A percentile compares a stretch with the other conserved stretches of the same genome.
Evolutionary conservation across 1,140 invertebrate species (phyloP).

Genomic region (Gonatopus flavifemur): DNA sequence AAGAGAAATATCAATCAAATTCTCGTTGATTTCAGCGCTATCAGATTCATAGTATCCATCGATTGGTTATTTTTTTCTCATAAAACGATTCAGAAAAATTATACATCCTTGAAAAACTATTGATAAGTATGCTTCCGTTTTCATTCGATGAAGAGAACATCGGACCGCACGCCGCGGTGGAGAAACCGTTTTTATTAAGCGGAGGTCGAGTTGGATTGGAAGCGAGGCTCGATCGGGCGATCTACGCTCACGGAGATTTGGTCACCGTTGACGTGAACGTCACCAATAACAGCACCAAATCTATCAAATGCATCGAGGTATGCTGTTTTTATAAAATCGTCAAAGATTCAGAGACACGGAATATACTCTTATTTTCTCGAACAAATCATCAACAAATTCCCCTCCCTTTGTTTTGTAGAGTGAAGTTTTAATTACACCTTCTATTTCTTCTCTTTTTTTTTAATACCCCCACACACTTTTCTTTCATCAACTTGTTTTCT

Average conservation of each 20-base stretch:
- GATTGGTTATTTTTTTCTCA: slow-evolving; percentile 6
- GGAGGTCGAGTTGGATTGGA: slow-evolving; percentile 77
- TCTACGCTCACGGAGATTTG: slow-evolving; percentile 90
- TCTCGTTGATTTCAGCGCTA: slow-evolving; percentile 9
- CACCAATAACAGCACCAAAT: slow-evolving; percentile 93
- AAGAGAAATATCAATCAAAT: too few relatives aligned
- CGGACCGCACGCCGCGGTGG: slow-evolving; percentile 56
- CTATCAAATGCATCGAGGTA: slow-evolving; percentile 89
- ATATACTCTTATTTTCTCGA: too few relatives aligned
- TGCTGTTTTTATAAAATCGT: too few relatives aligned
- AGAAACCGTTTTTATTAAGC: slow-evolving; percentile 66
- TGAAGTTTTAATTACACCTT: too few relatives aligned
- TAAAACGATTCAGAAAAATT: not conserved
- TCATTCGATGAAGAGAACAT: slow-evolving; percentile 42
- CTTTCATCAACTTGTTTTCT: too few relatives aligned
- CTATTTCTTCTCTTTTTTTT: too few relatives aligned
- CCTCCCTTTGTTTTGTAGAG: too few relatives aligned
- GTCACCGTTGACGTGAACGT: slow-evolving; percentile 86
- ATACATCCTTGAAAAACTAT: not conserved
- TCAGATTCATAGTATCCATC: not conserved
- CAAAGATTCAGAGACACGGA: too few relatives aligned
- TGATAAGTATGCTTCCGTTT: not conserved
- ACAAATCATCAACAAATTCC: too few relatives aligned
- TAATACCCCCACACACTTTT: too few relatives aligned
- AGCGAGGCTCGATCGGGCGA: slow-evolving; percentile 89